Base-by-base conservation (phyloP, 2,888 invertebrate genomes). In the Drosophila stalkeri region DNA sequence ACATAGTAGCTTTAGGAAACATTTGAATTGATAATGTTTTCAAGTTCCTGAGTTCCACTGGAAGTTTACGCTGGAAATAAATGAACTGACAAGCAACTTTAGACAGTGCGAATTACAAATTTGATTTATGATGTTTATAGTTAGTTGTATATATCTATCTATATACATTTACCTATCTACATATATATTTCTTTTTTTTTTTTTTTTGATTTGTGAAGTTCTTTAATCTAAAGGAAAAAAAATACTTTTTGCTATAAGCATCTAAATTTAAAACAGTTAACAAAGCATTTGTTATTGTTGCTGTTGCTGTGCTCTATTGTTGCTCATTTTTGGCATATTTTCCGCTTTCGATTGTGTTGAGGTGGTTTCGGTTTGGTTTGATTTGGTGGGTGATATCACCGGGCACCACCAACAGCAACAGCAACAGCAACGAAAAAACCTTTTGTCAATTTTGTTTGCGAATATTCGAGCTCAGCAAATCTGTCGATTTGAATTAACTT, bases 241-340 rank as follows among this genome's bases (percentile, higher is more conserved):
- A 49, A 49, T 49, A 12, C 49, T 44, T 64, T 68, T 70, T 27
- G 51, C 65, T 55, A 60, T 62, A 69, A 74, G 71, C 71, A 51
- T 64, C 81, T 84, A 79, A 83, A 86, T 70, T 81, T 76, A 84
- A 81, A 76, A 78, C 72, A 69, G 76, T 83, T 86, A 86, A 68
- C 86, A 62, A 77, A 72, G 71, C 78, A 27, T 56, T 64, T 62
- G 75, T 63, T 14, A 5, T 51, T 66, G 20, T 44, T 72, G 71
- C 57, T 7, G 7, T 49, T 66, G 18, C 44, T 75, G 39, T 64
- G 59, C 27, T 54, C 39, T 69, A 67, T 83, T 86, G 72, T 79
- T 86, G 75, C 79, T 84, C 63, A 67, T 82, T 86, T 86, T 86
- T 77, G 78, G 75, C 84, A 65, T 77, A 75, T 78, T 88, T 86